Percentiles rank a stretch among this genome's conserved stretches.
These are phyloP conservation scores for Pogonocherus hispidulus DNA, from an alignment of 2,888 invertebrate genomes.

Conservation along the genomic window DNA sequence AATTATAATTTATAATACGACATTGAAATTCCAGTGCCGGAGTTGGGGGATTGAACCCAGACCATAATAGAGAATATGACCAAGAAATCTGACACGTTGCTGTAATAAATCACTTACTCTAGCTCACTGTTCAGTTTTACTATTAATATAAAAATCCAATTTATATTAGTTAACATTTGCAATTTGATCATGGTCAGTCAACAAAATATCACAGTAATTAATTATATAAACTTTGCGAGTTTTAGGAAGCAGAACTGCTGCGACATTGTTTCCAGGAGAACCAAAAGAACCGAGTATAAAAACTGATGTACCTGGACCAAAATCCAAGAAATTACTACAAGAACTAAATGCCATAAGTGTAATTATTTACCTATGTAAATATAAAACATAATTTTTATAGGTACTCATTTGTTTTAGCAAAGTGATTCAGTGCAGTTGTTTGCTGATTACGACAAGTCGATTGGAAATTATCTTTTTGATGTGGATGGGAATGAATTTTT, in stretches of 20 bases:
- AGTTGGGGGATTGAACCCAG: too few species aligned
- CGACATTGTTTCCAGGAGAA: slow-evolving; percentile 68
- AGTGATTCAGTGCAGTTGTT: slow-evolving; percentile 87
- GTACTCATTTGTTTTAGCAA: slow-evolving; percentile 74
- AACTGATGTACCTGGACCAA: slow-evolving; percentile 81
- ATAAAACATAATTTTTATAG: background rate
- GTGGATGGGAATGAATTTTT: slow-evolving; percentile 92
- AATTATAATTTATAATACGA: too few species aligned
- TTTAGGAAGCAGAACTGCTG: slow-evolving; percentile 46
- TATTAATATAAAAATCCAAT: too few species aligned
- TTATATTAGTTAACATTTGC: too few species aligned
- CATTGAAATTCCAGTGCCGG: too few species aligned
- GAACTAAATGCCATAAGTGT: slow-evolving; percentile 79
- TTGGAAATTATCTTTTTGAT: slow-evolving; percentile 96
- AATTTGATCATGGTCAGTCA: too few species aligned
- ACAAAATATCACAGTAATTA: too few species aligned
- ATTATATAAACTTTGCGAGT: background rate
- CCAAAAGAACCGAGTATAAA: slow-evolving; percentile 76
- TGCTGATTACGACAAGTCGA: slow-evolving; percentile 91
- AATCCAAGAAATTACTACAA: slow-evolving; percentile 73
- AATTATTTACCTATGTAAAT: slow-evolving; percentile 41
- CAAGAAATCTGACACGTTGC: too few species aligned
- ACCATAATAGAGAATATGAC: too few species aligned
- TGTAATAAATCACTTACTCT: too few species aligned
- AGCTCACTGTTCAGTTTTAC: too few species aligned